phyloP scores from a whole-genome alignment of 2,113 vertebrate species.

The Chaenocephalus aceratus region DNA sequence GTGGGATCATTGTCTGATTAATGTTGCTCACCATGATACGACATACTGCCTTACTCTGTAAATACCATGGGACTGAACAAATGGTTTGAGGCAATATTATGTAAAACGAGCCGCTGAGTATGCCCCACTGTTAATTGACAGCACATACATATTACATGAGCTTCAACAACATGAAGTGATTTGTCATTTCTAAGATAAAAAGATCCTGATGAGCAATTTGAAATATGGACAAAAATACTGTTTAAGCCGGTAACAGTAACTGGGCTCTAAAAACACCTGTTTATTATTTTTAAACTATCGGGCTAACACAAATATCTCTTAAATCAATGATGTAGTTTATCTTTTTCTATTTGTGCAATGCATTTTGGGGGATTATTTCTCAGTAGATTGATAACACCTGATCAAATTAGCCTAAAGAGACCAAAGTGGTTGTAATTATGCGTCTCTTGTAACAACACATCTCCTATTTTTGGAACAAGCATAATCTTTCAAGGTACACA shows the following conservation, averaged over 20 bases:
- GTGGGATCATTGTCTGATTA: constrained; percentile 65
- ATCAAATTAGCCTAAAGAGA: constrained; percentile 39
- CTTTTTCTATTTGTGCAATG: background rate
- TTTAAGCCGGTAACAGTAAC: background rate
- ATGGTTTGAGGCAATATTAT: constrained; percentile 60
- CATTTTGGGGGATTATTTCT: constrained; percentile 1
- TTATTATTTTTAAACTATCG: background rate
- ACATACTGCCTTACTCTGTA: constrained; percentile 52
- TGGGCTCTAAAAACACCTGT: constrained; percentile 4
- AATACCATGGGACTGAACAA: constrained; percentile 57
- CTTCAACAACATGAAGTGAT: constrained; percentile 19
- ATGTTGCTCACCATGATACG: constrained; percentile 69
- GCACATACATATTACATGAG: constrained; percentile 42
- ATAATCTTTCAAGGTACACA: constrained; percentile 18
- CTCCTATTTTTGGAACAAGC: constrained; percentile 53
- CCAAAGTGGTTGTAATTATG: constrained; percentile 45
- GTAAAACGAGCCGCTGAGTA: constrained; percentile 52
- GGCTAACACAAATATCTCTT: background rate
- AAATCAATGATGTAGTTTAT: background rate
- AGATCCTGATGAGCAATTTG: background rate
- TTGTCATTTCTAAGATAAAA: constrained; percentile 6
- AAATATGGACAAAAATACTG: background rate
- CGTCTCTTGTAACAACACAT: constrained; percentile 20
- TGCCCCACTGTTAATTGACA: constrained; percentile 29
- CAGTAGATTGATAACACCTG: constrained; percentile 19